Base-by-base conservation (phyloP, 2,113 vertebrate genomes). In the Acanthisitta chloris region DNA sequence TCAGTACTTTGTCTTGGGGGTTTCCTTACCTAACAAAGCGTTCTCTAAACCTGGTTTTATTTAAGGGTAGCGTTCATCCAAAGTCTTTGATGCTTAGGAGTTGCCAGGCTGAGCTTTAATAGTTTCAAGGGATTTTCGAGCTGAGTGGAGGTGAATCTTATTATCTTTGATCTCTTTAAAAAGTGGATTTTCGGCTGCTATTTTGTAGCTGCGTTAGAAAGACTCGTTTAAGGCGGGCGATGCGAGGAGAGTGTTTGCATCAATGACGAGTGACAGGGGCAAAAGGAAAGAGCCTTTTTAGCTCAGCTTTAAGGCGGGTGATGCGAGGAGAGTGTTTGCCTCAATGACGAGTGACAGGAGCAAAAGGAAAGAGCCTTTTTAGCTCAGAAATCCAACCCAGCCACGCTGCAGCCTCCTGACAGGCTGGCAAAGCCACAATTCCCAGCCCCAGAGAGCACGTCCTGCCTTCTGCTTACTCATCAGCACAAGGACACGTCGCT, bases 261-360 rank as follows among this genome's bases (percentile, higher is more conserved):
- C 55, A 3, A 12, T 0, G 17, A 54, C 1, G 4, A 14, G n/a
- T 33, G 62, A 43, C 5, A 17, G 34, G 14, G 43, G 66, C 5
- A 31, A 48, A 38, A 72, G 11, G 38, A 45, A 52, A 51, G 14
- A 49, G 14, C 9, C 7, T 4, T 58, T 92, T 83, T 14, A 46
- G 31, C 38, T 15, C 10, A 20, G n/a, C n/a, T 17, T 59, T 48
- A 46, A 79, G 93, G 26, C 15, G 0, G 9, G 28, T 21, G 57
- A 29, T 0, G 48, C 2, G 4, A 72, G 25, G 20, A 45, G 18
- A 8, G 0, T 0, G 14, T 28, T 64, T 36, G 7, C 6, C 9
- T 45, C 55, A 3, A 12, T 0, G 17, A 54, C 1, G 4, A 14
- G n/a, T 33, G 62, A 43, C 5, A 17, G 34, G 14, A 46, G 66